Evolutionary conservation across 2,113 vertebrate genomes (phyloP), one percentile per base, ranked within the genome.

Genomic region (Macaca nemestrina): DNA sequence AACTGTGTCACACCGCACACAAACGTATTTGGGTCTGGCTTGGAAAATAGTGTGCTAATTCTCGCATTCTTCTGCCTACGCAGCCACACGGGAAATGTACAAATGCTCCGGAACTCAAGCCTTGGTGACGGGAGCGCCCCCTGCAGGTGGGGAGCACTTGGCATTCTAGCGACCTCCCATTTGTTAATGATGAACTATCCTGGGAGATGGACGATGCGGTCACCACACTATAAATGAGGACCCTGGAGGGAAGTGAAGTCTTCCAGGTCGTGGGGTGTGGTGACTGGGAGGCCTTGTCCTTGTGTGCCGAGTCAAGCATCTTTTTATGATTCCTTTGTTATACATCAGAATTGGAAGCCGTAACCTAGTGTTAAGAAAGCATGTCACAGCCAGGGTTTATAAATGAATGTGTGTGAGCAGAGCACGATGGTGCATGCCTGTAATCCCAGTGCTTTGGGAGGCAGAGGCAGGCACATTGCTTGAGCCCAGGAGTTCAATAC

Each of bases 61-160:
- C 43, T 52, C 30, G 27, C 14, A 0, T 25, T 23, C 50, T 61
- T 83, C 67, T 23, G 27, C 14, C 67, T 43, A 43, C 43, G 13
- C 8, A 43, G 55, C 18, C 45, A 16, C n/a, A 43, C 30, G 12
- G 0, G 27, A 23, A 6, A n/a, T 1, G 12, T 22, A 78, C 38
- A 45, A 2, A 10, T 25, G 35, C 43, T 72, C 70, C 5, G 9
- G 67, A 22, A 11, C 18, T 12, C 45, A 20, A 67, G n/a, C 55
- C 5, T 13, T 20, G 4, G 1, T n/a, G 8, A 25, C 3, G 9
- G 7, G 16, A 4, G 6, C 0, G 10, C 23, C 10, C 2, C 2
- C 7, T 11, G 6, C 0, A 3, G 2, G 2, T 4, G 17, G 25
- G 20, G 25, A 50, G 50, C 18, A 2, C 1, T 18, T 0, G 0